Conservation (phyloP, 2,113 vertebrate species). For the Oceanodroma tethys region DNA sequence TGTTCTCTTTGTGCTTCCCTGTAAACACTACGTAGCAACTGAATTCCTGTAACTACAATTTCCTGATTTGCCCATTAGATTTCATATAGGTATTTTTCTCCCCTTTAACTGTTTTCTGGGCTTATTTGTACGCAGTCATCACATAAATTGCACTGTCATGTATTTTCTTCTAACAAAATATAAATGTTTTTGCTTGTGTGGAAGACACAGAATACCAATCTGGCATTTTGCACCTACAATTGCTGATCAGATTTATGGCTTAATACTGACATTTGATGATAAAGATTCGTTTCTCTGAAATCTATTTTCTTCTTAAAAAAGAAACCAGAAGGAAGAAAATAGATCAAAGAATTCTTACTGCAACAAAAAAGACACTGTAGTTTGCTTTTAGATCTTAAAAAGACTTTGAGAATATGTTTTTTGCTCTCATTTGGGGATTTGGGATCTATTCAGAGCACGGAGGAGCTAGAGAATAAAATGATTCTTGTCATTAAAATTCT, state of each 20-base stretch:
- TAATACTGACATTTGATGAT: constrained; percentile 31
- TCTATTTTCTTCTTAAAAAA: constrained; percentile 47
- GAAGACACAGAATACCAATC: constrained; percentile 33
- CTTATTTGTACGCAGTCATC: background rate
- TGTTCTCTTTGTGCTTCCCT: constrained; percentile 53
- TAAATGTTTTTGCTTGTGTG: background rate
- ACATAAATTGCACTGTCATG: constrained; percentile 28
- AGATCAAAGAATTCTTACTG: constrained; percentile 50
- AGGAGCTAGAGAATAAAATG: constrained; percentile 35
- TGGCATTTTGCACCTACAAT: background rate
- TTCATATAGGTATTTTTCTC: constrained; percentile 47
- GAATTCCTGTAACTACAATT: constrained; percentile 38
- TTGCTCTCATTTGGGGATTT: background rate
- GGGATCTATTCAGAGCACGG: constrained; percentile 34
- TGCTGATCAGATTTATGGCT: constrained; percentile 19
- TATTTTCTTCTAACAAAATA: constrained; percentile 48
- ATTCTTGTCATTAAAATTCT: constrained; percentile 48
- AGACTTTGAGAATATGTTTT: background rate
- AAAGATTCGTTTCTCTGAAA: background rate
- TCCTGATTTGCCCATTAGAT: constrained; percentile 52
- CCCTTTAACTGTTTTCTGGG: constrained; percentile 3
- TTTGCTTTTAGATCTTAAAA: constrained; percentile 52
- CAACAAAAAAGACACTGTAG: constrained; percentile 14
- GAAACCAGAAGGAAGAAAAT: background rate
- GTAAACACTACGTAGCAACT: constrained; percentile 36